A percentile compares a stretch with the other conserved stretches of the same genome.
These are phyloP conservation scores for Sycobia sp. DNA, from an alignment of 1,140 invertebrate genomes.

Conservation along the genomic window DNA sequence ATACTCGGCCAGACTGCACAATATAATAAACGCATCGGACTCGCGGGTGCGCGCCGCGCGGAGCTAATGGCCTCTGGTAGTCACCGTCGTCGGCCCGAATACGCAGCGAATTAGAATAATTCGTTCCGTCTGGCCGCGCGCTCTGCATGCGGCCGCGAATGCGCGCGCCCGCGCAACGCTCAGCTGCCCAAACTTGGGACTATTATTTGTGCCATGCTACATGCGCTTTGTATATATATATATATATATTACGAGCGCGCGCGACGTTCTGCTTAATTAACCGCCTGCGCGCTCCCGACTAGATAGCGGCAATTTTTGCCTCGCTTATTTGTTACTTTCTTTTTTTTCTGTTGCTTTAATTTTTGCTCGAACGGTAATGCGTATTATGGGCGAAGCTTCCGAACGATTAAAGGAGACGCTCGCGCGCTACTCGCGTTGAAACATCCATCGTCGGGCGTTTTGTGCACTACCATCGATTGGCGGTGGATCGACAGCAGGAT, in stretches of 20 bases:
- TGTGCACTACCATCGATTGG: too few relatives aligned
- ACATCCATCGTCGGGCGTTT: too few relatives aligned
- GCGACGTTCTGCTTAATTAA: constrained; percentile 21
- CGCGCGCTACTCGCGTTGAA: too few relatives aligned
- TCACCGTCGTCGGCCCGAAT: constrained; percentile 50
- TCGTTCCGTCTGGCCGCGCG: constrained; percentile 52
- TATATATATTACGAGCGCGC: neutral
- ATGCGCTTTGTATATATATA: neutral
- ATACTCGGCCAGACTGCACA: too few relatives aligned
- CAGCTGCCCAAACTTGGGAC: constrained; percentile 1
- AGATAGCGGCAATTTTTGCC: neutral
- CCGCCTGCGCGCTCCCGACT: neutral
- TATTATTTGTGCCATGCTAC: neutral
- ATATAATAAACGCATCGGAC: too few relatives aligned
- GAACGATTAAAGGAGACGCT: too few relatives aligned
- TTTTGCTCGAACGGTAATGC: too few relatives aligned
- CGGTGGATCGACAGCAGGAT: too few relatives aligned
- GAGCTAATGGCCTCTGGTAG: too few relatives aligned
- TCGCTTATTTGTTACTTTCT: too few relatives aligned
- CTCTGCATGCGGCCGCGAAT: neutral
- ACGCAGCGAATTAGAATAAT: constrained; percentile 55
- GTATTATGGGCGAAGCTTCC: too few relatives aligned
- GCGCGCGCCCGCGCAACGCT: neutral
- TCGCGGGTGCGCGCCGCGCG: neutral
- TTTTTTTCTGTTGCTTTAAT: neutral